Conservation (phyloP, 2,797 vertebrate genomes). For the Euphonia xanthogaster region DNA sequence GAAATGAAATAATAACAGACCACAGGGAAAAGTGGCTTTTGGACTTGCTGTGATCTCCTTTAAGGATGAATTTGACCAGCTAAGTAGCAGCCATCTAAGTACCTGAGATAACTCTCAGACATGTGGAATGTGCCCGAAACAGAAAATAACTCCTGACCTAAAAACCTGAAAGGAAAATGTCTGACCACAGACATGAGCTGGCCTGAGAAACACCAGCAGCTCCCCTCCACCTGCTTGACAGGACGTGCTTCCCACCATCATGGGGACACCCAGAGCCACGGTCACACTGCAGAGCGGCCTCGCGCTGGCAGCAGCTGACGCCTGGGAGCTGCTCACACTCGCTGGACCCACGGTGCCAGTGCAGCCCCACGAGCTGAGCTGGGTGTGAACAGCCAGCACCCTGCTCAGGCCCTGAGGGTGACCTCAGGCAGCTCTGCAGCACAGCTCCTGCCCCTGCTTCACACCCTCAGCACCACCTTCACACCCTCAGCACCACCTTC, state of each 20-base stretch:
- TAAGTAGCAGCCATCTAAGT: not conserved
- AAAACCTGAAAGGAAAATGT: not conserved
- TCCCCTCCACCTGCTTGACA: not conserved
- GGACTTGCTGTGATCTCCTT: not conserved
- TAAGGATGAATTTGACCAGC: not conserved
- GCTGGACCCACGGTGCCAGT: rapidly evolving
- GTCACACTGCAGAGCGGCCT: rapidly evolving
- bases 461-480: not conserved
- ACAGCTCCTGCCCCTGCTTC: not conserved
- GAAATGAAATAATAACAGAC: not conserved
- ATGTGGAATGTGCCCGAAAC: rapidly evolving
- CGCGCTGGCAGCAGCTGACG: rapidly evolving
- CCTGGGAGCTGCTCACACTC: not conserved
- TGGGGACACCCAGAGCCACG: rapidly evolving
- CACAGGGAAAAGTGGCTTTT: not conserved
- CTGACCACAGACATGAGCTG: not conserved
- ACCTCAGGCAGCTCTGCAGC: not conserved
- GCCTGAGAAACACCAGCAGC: not conserved
- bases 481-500: not conserved
- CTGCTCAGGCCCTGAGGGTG: rapidly evolving
- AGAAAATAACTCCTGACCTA: not conserved
- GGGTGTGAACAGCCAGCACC: rapidly evolving
- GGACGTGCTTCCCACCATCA: rapidly evolving
- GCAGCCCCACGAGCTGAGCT: rapidly evolving
- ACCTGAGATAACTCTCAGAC: not conserved